Evolutionary conservation across 1,140 invertebrate species (phyloP).

Genomic region (Eupeodes corollae): DNA sequence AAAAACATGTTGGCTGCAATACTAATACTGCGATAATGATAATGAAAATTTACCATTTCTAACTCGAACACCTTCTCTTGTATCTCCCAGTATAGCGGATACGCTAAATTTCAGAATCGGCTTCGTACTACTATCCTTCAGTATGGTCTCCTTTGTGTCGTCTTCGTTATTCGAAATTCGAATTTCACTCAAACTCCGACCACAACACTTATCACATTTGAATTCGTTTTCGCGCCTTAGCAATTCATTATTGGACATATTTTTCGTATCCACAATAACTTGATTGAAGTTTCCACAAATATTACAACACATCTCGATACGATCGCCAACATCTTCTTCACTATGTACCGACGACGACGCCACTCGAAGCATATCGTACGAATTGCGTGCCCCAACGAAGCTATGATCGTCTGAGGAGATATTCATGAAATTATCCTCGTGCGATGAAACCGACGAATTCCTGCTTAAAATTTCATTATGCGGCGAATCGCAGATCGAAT

Average conservation of each 20-base stretch:
- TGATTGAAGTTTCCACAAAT: conserved; percentile 12
- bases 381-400: not conserved
- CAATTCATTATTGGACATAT: conserved; percentile 11
- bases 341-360: conserved; percentile 4
- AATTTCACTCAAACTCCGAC: not conserved
- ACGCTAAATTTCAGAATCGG: conserved; percentile 86
- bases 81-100: conserved; percentile 71
- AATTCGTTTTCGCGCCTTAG: conserved; percentile 24
- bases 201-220: conserved; percentile 34
- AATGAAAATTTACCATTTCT: conserved; percentile 33
- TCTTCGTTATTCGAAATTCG: conserved; percentile 18
- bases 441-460: conserved; percentile 8
- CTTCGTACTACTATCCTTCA: conserved; percentile 43
- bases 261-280: conserved; percentile 8
- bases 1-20: too few relatives aligned
- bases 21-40: not conserved
- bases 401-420: not conserved
- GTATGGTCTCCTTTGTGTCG: conserved; percentile 24
- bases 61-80: conserved; percentile 35
- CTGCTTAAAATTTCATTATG: conserved; percentile 11
- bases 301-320: conserved; percentile 15
- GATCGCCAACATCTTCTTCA: conserved; percentile 6
- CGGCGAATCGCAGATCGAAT: conserved; percentile 3
- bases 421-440: not conserved
- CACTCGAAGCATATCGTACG: not conserved